Conservation (phyloP, 2,113 vertebrate species). For the Rana temporaria region DNA sequence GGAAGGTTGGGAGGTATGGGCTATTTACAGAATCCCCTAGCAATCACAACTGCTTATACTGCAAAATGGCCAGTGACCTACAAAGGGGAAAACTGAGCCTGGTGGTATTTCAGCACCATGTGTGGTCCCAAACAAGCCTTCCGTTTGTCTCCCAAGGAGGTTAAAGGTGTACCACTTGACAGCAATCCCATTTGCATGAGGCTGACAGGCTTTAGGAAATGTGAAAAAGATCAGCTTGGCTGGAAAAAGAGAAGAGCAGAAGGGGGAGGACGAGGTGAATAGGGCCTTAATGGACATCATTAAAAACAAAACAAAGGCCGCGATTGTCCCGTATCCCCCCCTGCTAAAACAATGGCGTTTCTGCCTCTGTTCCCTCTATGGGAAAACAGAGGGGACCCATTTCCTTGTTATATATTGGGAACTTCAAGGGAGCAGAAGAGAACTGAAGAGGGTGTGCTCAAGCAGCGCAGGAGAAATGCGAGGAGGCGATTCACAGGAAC, state of each 20-base stretch:
- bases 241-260: neutral
- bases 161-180: constrained; percentile 37
- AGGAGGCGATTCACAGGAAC: neutral
- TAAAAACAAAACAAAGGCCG: constrained; percentile 31
- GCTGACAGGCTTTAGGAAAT: constrained; percentile 26
- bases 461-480: constrained; percentile 1
- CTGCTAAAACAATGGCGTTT: constrained; percentile 16
- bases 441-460: constrained; percentile 12
- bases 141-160: neutral
- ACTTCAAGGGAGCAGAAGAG: neutral
- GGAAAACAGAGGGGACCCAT: constrained; percentile 5
- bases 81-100: neutral
- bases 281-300: constrained; percentile 18
- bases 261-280: neutral
- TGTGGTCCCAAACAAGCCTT: constrained; percentile 20
- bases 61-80: neutral
- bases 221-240: neutral
- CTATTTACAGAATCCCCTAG: no score
- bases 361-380: constrained; percentile 19
- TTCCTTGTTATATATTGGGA: neutral
- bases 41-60: neutral
- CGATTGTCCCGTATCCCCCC: constrained; percentile 25
- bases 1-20: no score
- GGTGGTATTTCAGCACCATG: constrained; percentile 3
- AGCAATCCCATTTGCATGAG: constrained; percentile 34